phyloP scores from a whole-genome alignment of 2,113 vertebrate genomes.

The Clinocottus analis region DNA sequence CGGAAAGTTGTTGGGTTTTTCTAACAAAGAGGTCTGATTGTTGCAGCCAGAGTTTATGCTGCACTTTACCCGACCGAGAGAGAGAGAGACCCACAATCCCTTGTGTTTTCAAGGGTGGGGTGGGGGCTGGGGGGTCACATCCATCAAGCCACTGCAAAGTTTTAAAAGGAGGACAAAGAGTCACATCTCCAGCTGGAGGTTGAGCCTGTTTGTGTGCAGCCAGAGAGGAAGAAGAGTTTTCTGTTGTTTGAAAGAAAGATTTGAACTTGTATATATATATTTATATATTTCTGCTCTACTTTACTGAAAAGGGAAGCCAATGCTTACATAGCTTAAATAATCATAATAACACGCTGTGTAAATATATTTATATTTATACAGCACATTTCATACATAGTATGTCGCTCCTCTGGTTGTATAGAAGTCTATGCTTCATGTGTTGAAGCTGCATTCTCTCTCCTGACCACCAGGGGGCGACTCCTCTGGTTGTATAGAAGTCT shows the following conservation, averaged over 20 bases:
- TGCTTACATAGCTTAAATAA: no score
- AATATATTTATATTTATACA: no score
- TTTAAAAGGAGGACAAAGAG: neutral
- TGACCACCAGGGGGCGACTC: no score
- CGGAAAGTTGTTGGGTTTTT: neutral
- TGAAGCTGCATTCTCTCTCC: no score
- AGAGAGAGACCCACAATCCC: slow-evolving; percentile 11
- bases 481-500: no score
- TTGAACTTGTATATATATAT: neutral
- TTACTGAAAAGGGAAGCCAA: neutral
- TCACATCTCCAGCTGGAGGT: no score
- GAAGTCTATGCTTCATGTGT: no score
- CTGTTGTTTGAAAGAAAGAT: neutral
- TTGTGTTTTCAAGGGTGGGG: no score
- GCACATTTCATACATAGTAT: no score
- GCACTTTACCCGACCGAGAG: neutral
- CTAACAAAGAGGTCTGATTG: neutral
- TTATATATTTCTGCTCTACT: neutral
- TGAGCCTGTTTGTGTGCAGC: neutral
- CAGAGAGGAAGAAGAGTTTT: neutral
- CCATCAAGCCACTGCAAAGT: neutral
- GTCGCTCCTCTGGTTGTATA: no score
- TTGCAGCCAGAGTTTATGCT: neutral
- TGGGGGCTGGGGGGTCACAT: no score
- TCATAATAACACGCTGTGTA: no score